These are phyloP conservation scores for Neogobius melanostomus DNA, from an alignment of 2,113 vertebrate genomes.

Conservation along the genomic window DNA sequence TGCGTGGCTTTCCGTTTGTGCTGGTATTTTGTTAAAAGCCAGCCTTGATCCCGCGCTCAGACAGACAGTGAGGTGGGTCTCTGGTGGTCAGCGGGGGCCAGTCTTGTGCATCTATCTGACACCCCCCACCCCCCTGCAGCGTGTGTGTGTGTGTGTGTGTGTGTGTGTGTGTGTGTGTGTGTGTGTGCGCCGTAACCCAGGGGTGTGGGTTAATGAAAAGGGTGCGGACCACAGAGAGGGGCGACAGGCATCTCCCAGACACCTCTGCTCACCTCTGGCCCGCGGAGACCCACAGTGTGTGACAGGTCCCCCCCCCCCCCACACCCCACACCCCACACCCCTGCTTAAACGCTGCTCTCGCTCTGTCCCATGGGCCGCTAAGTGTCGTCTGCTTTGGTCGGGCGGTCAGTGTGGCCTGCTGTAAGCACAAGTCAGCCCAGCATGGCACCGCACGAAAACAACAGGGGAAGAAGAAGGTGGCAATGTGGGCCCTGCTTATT, in stretches of 20 bases:
- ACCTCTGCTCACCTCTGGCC: conserved; percentile 65
- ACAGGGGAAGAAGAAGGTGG: conserved; percentile 23
- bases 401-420: conserved; percentile 31
- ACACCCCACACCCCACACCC: no score
- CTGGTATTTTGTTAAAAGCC: conserved; percentile 61
- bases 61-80: conserved; percentile 59
- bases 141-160: neutral
- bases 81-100: conserved; percentile 59
- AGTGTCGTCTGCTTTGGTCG: conserved; percentile 67
- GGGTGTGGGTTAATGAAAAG: conserved; percentile 69
- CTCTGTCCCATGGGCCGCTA: conserved; percentile 78
- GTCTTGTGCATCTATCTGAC: conserved; percentile 31
- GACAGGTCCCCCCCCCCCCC: conserved; percentile 54
- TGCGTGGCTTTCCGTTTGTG: conserved; percentile 43
- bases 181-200: conserved; percentile 60
- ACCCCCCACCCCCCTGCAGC: conserved; percentile 31
- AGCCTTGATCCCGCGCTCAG: conserved; percentile 78
- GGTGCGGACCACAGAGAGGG: conserved; percentile 57
- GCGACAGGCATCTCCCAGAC: conserved; percentile 62
- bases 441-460: conserved; percentile 67
- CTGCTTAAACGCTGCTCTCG: conserved; percentile 62
- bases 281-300: conserved; percentile 61
- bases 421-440: conserved; percentile 64
- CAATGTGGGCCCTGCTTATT: neutral
- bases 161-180: conserved; percentile 57